Percentiles rank a stretch among this genome's conserved stretches.
Conservation (phyloP, 2,888 invertebrate species). For the Eupithecia centaureata region DNA sequence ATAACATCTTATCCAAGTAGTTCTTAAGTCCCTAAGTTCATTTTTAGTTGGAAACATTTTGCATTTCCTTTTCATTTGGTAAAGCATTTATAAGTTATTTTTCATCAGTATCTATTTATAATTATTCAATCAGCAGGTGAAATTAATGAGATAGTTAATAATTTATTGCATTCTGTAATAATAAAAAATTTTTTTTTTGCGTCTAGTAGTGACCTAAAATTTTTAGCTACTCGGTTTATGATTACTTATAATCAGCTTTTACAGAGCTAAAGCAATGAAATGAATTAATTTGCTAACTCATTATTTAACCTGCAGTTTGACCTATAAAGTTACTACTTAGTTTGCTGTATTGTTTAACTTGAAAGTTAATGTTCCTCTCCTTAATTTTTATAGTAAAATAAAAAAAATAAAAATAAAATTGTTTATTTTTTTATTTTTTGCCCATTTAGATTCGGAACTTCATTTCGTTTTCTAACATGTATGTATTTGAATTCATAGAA, state of each 20-base stretch:
- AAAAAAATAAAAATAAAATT: slow-evolving; percentile 30
- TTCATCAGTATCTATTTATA: slow-evolving; percentile 16
- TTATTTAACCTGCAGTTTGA: slow-evolving; percentile 35
- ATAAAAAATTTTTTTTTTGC: no score
- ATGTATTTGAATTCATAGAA: not conserved
- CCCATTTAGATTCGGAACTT: not conserved
- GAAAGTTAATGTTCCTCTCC: slow-evolving; percentile 60
- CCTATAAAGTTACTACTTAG: slow-evolving; percentile 23
- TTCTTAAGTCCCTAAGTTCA: no score
- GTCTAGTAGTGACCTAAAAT: no score
- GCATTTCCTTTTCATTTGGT: not conserved
- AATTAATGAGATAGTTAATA: slow-evolving; percentile 4
- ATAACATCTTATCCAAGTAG: no score
- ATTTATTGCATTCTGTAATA: no score
- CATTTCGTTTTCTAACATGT: not conserved
- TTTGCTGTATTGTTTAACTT: slow-evolving; percentile 42
- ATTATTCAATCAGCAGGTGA: slow-evolving; percentile 7
- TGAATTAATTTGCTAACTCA: not conserved
- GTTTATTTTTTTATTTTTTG: slow-evolving; percentile 29
- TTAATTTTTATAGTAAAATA: slow-evolving; percentile 59
- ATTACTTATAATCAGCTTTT: not conserved
- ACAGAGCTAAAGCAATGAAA: not conserved
- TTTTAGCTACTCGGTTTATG: no score
- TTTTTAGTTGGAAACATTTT: not conserved
- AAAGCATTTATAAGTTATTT: slow-evolving; percentile 58